Evolutionary conservation across 2,888 invertebrate species (phyloP), one percentile per base, ranked within the genome.

Genomic region (Odontomyia ornata): DNA sequence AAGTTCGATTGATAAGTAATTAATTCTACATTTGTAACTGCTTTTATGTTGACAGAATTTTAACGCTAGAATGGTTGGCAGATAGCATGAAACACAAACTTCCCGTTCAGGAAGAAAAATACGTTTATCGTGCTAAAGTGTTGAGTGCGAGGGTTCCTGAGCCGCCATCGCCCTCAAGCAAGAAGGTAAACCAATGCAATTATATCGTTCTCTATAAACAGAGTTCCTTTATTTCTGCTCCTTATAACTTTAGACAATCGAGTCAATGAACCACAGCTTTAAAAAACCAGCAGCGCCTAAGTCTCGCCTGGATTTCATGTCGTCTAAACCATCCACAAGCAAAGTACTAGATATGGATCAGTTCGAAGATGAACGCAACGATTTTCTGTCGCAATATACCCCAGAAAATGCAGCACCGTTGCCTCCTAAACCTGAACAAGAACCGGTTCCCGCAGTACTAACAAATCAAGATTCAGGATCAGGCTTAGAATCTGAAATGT

Each of bases 21-120:
- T n/a, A n/a, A n/a, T n/a, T n/a, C n/a, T n/a, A n/a, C n/a, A n/a
- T n/a, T n/a, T n/a, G n/a, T n/a, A n/a, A n/a, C n/a, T 36, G 3
- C 36, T 36, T 9, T 36, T 36, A 9, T n/a, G n/a, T n/a, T n/a
- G n/a, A n/a, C 91, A 88, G 89, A 75, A 86, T 93, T 56, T 91
- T 97, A 2, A 89, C 88, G 21, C 84, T 93, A 28, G 89, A 91
- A 23, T 97, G 97, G 97, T 85, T 97, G 47, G 84, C 92, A 15
- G 90, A 91, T 78, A 93, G 95, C 82, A 91, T 94, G 15, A 89
- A 89, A 80, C 86, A 86, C 3, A 88, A 89, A 64, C 87, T 87
- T 36, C 88, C 91, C 1, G 90, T 90, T 0, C 85, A 88, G 27
- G 92, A 92, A 83, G 89, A 89, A 28, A 84, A 85, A 75, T 84